phyloP scores from a whole-genome alignment of 2,888 invertebrate genomes.

The Eremobia ochroleuca region DNA sequence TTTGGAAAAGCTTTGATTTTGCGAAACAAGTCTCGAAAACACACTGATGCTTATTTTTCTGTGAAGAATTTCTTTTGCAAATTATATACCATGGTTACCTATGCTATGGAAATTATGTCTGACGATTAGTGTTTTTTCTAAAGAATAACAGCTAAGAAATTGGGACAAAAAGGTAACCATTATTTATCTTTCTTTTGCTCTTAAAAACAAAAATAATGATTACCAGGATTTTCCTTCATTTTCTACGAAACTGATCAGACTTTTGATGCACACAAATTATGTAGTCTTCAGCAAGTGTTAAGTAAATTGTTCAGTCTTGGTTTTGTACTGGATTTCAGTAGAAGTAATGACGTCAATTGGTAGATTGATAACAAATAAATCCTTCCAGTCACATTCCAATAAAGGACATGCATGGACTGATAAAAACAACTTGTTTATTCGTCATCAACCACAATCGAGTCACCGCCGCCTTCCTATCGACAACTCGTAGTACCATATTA shows the following conservation, averaged over 20 bases:
- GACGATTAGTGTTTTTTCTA: too few relatives aligned
- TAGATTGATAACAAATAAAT: too few relatives aligned
- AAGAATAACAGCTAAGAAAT: background rate
- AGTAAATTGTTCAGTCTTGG: background rate
- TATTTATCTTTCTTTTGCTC: background rate
- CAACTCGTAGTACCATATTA: constrained; percentile 15
- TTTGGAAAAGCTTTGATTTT: background rate
- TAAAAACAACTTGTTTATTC: background rate
- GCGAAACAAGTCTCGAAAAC: background rate
- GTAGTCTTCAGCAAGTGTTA: too few relatives aligned
- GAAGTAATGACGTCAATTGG: background rate
- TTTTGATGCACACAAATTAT: background rate
- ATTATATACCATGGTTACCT: background rate
- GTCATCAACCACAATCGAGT: background rate
- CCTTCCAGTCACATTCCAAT: too few relatives aligned
- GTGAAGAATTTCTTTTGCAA: background rate
- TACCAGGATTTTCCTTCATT: background rate
- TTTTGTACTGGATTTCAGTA: background rate
- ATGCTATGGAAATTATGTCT: background rate
- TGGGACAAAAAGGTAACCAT: background rate
- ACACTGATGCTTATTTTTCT: background rate
- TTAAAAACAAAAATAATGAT: background rate
- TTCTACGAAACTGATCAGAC: background rate
- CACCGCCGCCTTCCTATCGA: constrained; percentile 1
- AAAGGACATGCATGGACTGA: background rate